Conservation (phyloP, 2,797 vertebrate species). For the Gymnocypris eckloni region DNA sequence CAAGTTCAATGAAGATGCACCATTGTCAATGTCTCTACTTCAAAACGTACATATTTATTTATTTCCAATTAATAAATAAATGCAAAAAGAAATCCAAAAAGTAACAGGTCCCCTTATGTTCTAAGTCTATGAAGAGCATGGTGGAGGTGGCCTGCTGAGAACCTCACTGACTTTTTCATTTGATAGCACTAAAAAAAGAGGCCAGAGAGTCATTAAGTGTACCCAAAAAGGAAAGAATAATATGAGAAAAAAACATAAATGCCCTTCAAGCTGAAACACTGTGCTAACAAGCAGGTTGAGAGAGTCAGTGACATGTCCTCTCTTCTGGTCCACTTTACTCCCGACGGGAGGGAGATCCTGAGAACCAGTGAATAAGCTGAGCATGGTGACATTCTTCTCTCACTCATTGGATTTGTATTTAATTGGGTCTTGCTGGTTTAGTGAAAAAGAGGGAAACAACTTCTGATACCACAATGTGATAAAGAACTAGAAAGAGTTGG, state of each 20-base stretch:
- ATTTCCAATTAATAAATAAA: neutral
- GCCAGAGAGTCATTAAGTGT: constrained; percentile 41
- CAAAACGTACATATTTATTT: neutral
- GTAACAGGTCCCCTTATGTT: neutral
- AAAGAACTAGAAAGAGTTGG: neutral
- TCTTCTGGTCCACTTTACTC: constrained; percentile 67
- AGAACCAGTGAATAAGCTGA: constrained; percentile 11
- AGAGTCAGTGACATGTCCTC: constrained; percentile 71
- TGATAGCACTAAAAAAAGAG: constrained; percentile 7
- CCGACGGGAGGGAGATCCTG: constrained; percentile 15
- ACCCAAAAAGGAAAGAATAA: neutral
- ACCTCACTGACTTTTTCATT: neutral
- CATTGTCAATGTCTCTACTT: neutral
- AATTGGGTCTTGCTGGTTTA: constrained; percentile 40
- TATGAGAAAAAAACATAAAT: constrained; percentile 51
- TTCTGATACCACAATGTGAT: neutral
- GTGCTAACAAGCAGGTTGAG: constrained; percentile 71
- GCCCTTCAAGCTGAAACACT: constrained; percentile 67
- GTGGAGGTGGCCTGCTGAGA: neutral
- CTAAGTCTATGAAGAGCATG: neutral
- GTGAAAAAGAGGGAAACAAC: neutral
- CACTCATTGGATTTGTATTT: constrained; percentile 11
- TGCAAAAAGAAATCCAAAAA: neutral
- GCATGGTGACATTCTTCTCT: constrained; percentile 27
- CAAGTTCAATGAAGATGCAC: neutral